Conservation (phyloP, 2,113 vertebrate genomes). For the Muntiacus reevesi region DNA sequence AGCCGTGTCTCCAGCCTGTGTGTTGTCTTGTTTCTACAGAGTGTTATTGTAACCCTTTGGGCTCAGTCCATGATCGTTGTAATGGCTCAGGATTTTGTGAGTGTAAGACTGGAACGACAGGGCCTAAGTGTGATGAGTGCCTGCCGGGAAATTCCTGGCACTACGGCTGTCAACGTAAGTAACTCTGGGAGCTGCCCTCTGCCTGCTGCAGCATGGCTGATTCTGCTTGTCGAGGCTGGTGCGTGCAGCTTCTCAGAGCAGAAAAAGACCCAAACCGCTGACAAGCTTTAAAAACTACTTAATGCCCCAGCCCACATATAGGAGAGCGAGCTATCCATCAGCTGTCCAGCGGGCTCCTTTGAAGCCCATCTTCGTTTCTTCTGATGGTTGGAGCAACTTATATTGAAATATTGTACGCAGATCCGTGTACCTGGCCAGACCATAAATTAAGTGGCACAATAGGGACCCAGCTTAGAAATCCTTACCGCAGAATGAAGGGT, state of each 20-base stretch:
- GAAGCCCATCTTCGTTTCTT: constrained; percentile 19
- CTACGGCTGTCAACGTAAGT: constrained; percentile 98
- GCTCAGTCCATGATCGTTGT: constrained; percentile 97
- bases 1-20: constrained; percentile 85
- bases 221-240: constrained; percentile 77
- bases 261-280: constrained; percentile 53
- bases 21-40: constrained; percentile 98
- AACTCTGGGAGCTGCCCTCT: constrained; percentile 81
- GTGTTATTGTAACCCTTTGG: constrained; percentile 98
- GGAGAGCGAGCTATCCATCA: constrained; percentile 52
- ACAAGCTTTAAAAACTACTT: constrained; percentile 46
- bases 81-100: constrained; percentile 99
- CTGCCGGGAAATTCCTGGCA: constrained; percentile 98
- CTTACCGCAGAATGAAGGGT: constrained; percentile 45
- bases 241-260: constrained; percentile 73
- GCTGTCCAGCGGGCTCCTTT: constrained; percentile 13
- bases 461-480: constrained; percentile 44
- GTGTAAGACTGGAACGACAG: constrained; percentile 97
- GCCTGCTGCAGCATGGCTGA: constrained; percentile 74
- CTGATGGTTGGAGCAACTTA: constrained; percentile 43
- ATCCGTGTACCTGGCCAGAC: neutral
- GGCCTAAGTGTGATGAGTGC: constrained; percentile 97
- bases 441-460: constrained; percentile 58
- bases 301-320: neutral
- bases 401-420: constrained; percentile 48